Conservation (phyloP, 2,888 invertebrate genomes). For the Tenthredo mesomela region DNA sequence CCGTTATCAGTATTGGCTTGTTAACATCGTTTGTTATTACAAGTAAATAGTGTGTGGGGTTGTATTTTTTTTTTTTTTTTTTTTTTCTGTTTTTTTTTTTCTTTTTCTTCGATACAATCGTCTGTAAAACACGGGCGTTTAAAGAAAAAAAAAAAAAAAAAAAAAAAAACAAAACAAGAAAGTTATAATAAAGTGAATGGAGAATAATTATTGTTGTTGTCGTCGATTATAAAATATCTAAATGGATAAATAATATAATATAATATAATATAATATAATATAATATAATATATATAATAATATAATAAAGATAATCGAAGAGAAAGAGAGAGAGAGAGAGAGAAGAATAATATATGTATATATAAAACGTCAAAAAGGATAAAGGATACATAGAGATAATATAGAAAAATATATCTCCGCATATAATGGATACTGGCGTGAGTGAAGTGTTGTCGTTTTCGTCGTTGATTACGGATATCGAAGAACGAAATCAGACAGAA, state of each 20-base stretch:
- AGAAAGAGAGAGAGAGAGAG: too few relatives aligned
- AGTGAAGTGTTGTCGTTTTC: constrained; percentile 58
- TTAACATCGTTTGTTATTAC: not conserved
- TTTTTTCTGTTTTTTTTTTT: too few relatives aligned
- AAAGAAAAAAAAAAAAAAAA: not conserved
- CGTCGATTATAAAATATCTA: not conserved
- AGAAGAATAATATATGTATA: too few relatives aligned
- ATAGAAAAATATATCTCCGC: too few relatives aligned
- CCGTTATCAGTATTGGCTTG: constrained; percentile 3
- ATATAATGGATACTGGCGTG: constrained; percentile 69
- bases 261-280: too few relatives aligned
- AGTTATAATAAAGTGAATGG: not conserved
- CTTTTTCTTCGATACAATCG: not conserved
- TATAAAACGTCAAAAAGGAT: not conserved
- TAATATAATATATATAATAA: too few relatives aligned
- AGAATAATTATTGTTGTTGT: not conserved
- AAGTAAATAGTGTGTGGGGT: not conserved
- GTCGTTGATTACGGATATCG: constrained; percentile 34
- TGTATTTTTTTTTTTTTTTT: not conserved
- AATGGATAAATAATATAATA: not conserved
- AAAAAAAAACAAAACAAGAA: too few relatives aligned
- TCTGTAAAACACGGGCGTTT: not conserved
- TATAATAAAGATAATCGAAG: not conserved
- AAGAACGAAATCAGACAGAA: constrained; percentile 45
- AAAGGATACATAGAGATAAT: too few relatives aligned